Conservation (phyloP, 2,797 vertebrate species). For the Syngnathus rostellatus region DNA sequence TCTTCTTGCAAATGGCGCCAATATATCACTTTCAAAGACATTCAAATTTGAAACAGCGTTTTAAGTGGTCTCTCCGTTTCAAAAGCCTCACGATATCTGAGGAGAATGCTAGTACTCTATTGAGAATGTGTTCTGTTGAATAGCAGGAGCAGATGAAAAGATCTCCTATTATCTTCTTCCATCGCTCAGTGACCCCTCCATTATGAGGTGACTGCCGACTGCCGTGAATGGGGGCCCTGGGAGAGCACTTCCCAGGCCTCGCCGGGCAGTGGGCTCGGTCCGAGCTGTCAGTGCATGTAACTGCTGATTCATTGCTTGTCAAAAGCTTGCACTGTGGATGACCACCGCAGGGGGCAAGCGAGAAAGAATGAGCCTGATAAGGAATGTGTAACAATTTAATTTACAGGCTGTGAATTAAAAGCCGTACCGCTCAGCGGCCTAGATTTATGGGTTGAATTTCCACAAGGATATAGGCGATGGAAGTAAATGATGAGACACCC, state of each 20-base stretch:
- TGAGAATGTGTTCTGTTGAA: conserved; percentile 55
- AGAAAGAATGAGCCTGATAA: conserved; percentile 41
- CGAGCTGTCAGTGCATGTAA: conserved; percentile 72
- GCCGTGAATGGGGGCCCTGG: conserved; percentile 54
- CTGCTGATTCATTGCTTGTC: conserved; percentile 74
- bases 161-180: conserved; percentile 63
- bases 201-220: conserved; percentile 68
- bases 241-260: conserved; percentile 62
- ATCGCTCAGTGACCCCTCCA: conserved; percentile 67
- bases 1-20: conserved; percentile 21
- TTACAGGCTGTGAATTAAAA: conserved; percentile 26
- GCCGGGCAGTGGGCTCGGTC: conserved; percentile 48
- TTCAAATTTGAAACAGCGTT: conserved; percentile 47
- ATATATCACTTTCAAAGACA: conserved; percentile 59
- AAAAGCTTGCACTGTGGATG: conserved; percentile 67
- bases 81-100: conserved; percentile 53
- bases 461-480: background rate
- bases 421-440: conserved; percentile 1
- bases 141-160: conserved; percentile 56
- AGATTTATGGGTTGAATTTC: background rate
- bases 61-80: conserved; percentile 50
- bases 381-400: conserved; percentile 56
- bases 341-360: conserved; percentile 54
- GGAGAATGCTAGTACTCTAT: conserved; percentile 52
- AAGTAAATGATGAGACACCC: background rate